phyloP scores from a whole-genome alignment of 2,797 vertebrate species.

The Pyrrhura leucotis region DNA sequence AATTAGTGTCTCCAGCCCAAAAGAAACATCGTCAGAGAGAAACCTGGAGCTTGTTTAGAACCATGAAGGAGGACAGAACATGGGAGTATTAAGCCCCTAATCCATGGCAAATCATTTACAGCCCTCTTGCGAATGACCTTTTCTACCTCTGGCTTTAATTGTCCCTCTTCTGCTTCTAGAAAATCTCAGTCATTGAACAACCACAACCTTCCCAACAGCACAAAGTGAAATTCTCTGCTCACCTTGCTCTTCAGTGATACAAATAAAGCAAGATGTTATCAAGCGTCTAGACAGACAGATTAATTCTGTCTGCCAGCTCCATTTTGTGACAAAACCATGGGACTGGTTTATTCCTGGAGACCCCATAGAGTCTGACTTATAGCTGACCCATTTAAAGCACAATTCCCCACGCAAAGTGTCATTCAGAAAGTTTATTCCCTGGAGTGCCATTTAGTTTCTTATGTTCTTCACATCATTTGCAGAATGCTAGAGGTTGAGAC shows the following conservation, averaged over 20 bases:
- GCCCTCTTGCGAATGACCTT: not conserved
- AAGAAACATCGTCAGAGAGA: not conserved
- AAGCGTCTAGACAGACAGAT: not conserved
- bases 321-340: slow-evolving; percentile 19
- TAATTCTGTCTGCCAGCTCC: slow-evolving; percentile 39
- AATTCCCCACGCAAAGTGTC: not conserved
- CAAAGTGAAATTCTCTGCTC: not conserved
- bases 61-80: not conserved
- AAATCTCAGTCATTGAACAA: not conserved
- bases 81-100: not conserved
- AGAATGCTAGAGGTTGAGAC: not conserved
- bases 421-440: slow-evolving; percentile 22
- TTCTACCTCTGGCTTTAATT: not conserved
- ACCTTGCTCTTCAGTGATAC: not conserved
- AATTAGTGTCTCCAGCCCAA: not conserved
- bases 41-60: not conserved
- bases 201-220: not conserved
- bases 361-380: slow-evolving; percentile 11
- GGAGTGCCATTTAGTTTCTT: not conserved
- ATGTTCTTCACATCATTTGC: not conserved
- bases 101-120: not conserved
- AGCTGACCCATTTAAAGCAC: not conserved
- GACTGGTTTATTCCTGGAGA: slow-evolving; percentile 28
- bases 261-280: slow-evolving; percentile 1
- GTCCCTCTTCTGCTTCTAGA: not conserved